These are phyloP conservation scores for Caenorhabditis imperialis DNA, from an alignment of 2,888 invertebrate genomes.

Conservation along the genomic window DNA sequence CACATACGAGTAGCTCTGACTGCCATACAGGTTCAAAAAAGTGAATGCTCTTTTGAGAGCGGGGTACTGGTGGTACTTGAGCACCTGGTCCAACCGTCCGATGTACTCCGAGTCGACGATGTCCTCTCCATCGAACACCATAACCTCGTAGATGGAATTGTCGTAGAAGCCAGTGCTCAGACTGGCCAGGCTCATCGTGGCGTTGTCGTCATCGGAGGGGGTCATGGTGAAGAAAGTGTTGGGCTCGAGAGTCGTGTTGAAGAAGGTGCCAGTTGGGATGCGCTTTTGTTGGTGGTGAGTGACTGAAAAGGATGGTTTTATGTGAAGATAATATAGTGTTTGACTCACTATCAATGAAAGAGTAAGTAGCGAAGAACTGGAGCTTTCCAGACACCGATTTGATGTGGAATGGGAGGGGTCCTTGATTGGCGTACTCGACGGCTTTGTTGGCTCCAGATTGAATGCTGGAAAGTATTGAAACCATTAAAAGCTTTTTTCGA, in stretches of 20 bases:
- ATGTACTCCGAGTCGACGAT: not conserved
- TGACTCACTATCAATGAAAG: not conserved
- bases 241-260: not conserved
- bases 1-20: not conserved
- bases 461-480: no score
- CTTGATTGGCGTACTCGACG: not conserved
- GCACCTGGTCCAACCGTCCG: not conserved
- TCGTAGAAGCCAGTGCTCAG: not conserved
- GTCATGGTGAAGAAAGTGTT: not conserved
- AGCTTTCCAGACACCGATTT: not conserved
- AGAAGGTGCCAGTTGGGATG: not conserved
- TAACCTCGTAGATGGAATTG: not conserved
- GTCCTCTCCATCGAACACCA: conserved; percentile 1
- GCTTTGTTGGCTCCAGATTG: not conserved
- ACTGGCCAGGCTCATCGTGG: not conserved
- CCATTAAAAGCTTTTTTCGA: no score
- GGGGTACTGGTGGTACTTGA: not conserved
- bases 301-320: not conserved
- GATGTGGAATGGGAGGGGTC: not conserved
- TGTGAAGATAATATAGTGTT: not conserved
- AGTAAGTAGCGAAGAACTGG: not conserved
- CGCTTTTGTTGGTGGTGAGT: not conserved
- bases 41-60: not conserved
- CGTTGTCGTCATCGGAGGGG: not conserved
- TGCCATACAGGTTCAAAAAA: not conserved